phyloP scores from a whole-genome alignment of 2,797 vertebrate genomes.

The Gila robusta region DNA sequence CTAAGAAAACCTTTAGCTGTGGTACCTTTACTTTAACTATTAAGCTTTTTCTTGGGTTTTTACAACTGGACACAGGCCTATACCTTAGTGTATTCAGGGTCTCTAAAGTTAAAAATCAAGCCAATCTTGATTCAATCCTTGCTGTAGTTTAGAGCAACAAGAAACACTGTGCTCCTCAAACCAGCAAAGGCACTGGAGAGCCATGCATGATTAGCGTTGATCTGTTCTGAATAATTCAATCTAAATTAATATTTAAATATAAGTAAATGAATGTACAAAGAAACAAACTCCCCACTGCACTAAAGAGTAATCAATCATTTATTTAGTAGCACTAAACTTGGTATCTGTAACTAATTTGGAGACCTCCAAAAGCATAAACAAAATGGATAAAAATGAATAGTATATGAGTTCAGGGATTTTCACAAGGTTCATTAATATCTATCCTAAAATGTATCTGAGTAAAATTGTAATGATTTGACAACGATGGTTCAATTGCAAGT shows the following conservation, averaged over 20 bases:
- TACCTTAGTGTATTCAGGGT: background rate
- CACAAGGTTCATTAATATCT: background rate
- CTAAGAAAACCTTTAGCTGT: background rate
- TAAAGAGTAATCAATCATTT: slow-evolving; percentile 43
- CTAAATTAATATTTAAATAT: slow-evolving; percentile 36
- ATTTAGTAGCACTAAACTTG: slow-evolving; percentile 21
- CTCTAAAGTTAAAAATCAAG: slow-evolving; percentile 1
- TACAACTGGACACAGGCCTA: background rate
- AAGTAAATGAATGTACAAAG: slow-evolving; percentile 4
- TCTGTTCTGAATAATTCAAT: slow-evolving; percentile 12
- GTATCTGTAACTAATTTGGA: background rate
- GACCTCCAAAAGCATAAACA: background rate
- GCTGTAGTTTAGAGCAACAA: background rate
- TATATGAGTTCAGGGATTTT: background rate
- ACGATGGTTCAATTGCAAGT: no score
- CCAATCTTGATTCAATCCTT: background rate
- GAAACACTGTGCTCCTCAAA: background rate
- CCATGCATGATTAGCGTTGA: slow-evolving; percentile 2
- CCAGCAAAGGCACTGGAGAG: background rate
- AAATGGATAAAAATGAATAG: background rate
- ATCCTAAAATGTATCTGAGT: background rate
- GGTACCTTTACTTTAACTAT: background rate
- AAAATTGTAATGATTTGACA: background rate
- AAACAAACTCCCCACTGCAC: slow-evolving; percentile 10
- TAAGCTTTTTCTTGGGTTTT: no score